Evolutionary conservation across 2,797 vertebrate genomes (phyloP).

Genomic region (Acrossocheilus fasciatus): DNA sequence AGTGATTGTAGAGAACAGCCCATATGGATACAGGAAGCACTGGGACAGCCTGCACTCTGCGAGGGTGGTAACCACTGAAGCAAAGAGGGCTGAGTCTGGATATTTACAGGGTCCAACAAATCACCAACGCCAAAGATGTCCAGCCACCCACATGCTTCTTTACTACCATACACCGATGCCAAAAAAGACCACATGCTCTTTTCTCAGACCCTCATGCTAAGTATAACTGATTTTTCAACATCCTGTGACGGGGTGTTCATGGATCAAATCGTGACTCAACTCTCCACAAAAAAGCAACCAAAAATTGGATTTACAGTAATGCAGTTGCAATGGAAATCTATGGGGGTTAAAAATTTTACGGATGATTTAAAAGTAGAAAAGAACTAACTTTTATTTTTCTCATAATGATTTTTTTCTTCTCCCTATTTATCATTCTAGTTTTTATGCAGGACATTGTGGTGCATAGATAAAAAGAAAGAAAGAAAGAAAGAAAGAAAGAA

Average conservation of each 20-base stretch:
- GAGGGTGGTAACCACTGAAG: conserved; percentile 50
- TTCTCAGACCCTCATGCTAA: conserved; percentile 20
- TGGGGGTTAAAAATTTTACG: background rate
- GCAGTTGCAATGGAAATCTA: background rate
- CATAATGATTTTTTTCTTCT: background rate
- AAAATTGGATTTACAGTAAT: background rate
- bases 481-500: background rate
- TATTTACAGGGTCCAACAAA: conserved; percentile 44
- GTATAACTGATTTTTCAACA: conserved; percentile 18
- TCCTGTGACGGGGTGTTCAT: background rate
- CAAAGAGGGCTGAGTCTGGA: conserved; percentile 46
- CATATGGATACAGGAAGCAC: conserved; percentile 64
- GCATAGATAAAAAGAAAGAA: background rate
- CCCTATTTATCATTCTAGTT: background rate
- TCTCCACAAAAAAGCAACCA: background rate
- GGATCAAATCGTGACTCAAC: conserved; percentile 18
- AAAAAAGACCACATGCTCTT: conserved; percentile 18
- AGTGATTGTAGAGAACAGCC: conserved; percentile 42
- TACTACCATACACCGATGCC: conserved; percentile 48
- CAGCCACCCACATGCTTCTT: conserved; percentile 43
- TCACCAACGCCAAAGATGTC: conserved; percentile 43
- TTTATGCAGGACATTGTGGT: background rate
- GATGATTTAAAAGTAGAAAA: background rate
- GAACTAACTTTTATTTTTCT: background rate
- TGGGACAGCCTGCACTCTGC: conserved; percentile 53